These are phyloP conservation scores for Eidolon dupreanum DNA, from an alignment of 2,797 vertebrate species.

Conservation along the genomic window DNA sequence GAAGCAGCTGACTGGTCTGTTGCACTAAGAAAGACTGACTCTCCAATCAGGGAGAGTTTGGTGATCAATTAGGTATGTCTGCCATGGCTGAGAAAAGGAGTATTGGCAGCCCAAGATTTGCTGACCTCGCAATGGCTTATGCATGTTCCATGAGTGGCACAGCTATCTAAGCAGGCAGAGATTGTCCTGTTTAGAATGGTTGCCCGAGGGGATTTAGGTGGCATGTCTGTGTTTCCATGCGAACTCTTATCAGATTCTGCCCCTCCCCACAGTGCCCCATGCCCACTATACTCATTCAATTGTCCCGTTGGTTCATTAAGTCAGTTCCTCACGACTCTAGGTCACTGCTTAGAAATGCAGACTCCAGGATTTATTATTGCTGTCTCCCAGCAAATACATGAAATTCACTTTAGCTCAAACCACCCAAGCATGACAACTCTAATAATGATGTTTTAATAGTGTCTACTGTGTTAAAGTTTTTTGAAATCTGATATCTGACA, in stretches of 20 bases:
- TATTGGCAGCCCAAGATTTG: not conserved
- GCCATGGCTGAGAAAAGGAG: not conserved
- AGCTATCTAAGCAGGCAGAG: not conserved
- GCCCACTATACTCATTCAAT: not conserved
- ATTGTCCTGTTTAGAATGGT: not conserved
- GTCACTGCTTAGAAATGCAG: conserved; percentile 69
- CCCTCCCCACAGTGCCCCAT: not conserved
- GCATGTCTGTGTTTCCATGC: not conserved
- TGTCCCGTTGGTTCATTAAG: conserved; percentile 56
- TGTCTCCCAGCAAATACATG: conserved; percentile 81
- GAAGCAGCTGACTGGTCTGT: not conserved
- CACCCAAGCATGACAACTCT: conserved; percentile 85
- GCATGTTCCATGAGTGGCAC: not conserved
- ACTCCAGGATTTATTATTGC: conserved; percentile 84
- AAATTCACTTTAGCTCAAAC: conserved; percentile 85
- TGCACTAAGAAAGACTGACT: not conserved
- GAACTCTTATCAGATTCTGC: not conserved
- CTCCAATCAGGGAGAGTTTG: not conserved
- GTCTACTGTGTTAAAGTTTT: conserved; percentile 84
- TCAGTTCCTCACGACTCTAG: conserved; percentile 56
- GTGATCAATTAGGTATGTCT: not conserved
- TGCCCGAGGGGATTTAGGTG: not conserved
- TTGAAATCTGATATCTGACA: conserved; percentile 87
- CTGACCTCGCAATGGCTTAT: not conserved
- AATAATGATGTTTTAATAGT: conserved; percentile 90